Percentiles rank a stretch among this genome's conserved stretches.
These are phyloP conservation scores for Periplaneta americana DNA, from an alignment of 1,140 invertebrate species.

Conservation along the genomic window DNA sequence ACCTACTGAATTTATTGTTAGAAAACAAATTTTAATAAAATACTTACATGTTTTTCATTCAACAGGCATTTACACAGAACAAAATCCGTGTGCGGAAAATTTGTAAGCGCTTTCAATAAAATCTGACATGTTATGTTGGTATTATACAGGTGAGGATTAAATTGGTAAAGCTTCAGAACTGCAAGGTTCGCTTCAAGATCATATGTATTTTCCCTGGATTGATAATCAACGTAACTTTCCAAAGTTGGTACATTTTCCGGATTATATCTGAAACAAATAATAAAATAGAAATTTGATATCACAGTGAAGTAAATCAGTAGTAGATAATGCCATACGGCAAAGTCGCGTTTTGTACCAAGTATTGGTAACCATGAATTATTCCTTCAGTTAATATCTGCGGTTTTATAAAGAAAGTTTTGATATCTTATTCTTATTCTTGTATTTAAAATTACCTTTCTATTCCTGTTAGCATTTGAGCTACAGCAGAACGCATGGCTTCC, in stretches of 20 bases:
- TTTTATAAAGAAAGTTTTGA: too few relatives aligned
- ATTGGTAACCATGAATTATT: too few relatives aligned
- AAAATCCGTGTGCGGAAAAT: conserved; percentile 95
- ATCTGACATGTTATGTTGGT: conserved; percentile 77
- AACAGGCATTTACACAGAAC: conserved; percentile 94
- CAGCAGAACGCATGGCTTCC: conserved; percentile 69
- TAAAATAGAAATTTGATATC: too few relatives aligned
- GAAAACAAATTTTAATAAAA: not conserved
- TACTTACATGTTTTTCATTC: conserved; percentile 72
- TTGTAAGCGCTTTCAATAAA: conserved; percentile 89
- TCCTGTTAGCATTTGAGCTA: conserved; percentile 66
- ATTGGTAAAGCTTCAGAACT: conserved; percentile 86
- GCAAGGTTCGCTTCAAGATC: conserved; percentile 95
- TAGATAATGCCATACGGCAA: too few relatives aligned
- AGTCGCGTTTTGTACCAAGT: too few relatives aligned
- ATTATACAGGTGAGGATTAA: conserved; percentile 87
- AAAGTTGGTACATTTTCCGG: conserved; percentile 85
- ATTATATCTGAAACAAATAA: conserved; percentile 70
- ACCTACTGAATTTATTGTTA: too few relatives aligned
- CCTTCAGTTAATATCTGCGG: too few relatives aligned
- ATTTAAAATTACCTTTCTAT: conserved; percentile 77
- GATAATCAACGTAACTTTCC: conserved; percentile 89
- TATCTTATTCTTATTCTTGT: conserved; percentile 81
- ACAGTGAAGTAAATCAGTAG: too few relatives aligned
- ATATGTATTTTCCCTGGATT: conserved; percentile 89